Evolutionary conservation across 2,888 invertebrate species (phyloP).

Genomic region (Scaptomyza reducta): DNA sequence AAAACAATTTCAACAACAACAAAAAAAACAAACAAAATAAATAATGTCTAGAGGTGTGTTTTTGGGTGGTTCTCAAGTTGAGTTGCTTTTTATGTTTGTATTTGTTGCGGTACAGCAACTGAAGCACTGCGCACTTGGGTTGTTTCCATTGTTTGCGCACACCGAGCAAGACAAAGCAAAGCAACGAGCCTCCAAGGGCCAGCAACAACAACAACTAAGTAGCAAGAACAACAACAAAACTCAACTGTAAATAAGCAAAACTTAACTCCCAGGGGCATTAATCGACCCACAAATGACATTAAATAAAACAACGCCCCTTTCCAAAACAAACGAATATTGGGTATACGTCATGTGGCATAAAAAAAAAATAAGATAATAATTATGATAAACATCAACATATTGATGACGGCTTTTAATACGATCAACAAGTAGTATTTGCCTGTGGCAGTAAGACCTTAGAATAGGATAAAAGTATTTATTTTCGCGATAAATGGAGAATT

Average conservation of each 20-base stretch:
- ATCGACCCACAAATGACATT: slow-evolving; percentile 41
- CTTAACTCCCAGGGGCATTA: slow-evolving; percentile 37
- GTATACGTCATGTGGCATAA: slow-evolving; percentile 31
- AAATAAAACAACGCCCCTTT: slow-evolving; percentile 33
- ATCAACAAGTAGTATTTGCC: neutral
- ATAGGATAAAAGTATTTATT: neutral
- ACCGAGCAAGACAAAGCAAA: slow-evolving; percentile 12
- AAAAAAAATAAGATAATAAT: slow-evolving; percentile 1
- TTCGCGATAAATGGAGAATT: neutral
- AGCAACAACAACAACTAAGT: slow-evolving; percentile 2
- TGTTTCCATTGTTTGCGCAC: slow-evolving; percentile 46
- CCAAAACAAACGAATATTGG: slow-evolving; percentile 7
- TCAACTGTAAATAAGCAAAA: slow-evolving; percentile 34
- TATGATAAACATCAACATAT: slow-evolving; percentile 13
- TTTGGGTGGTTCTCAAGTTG: too few species aligned
- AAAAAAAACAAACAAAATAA: too few species aligned
- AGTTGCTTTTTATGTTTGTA: neutral
- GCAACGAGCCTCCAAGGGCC: slow-evolving; percentile 46
- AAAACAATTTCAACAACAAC: too few species aligned
- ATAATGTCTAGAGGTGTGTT: too few species aligned
- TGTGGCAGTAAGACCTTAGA: too few species aligned
- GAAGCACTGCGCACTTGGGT: slow-evolving; percentile 45
- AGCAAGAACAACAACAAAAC: too few species aligned
- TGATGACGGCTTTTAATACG: too few species aligned
- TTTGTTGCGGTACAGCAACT: neutral